Evolutionary conservation across 2,888 invertebrate genomes (phyloP), one percentile per base, ranked within the genome.

Genomic region (Apoderus coryli): DNA sequence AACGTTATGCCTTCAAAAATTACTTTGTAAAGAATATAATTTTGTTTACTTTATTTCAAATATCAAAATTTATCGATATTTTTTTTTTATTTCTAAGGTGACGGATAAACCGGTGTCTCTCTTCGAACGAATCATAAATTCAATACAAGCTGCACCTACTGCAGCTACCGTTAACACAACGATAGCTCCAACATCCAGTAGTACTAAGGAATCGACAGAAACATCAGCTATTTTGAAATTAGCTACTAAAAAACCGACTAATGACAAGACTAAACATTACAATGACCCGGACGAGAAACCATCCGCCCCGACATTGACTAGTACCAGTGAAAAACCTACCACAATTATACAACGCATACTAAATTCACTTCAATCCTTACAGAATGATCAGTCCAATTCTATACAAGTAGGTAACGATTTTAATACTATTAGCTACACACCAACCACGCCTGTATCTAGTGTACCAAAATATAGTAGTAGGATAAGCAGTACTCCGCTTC

Each of bases 291-390:
- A 43, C 34, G 34, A 25, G 15, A 35, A 43, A 34, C 43, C 34
- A 39, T 42, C 40, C 29, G 30, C 38, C 24, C 27, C 36, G 33
- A 27, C 39, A 32, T 36, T 41, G 37, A 42, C 45, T 24, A 39
- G 41, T 32, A 57, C 56, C 29, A 57, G 54, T 29, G 56, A 56
- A 47, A 55, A 53, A 48, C 56, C 57, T 15, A 57, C 58, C 9
- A 57, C 59, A 13, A 50, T 59, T 33, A 59, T 59, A 35, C 57
- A 59, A 45, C 49, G 50, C 47, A 59, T 59, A 35, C 44, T 59
- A 35, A 56, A 47, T 42, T 58, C 58, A 29, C 41, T 59, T 26
- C 52, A 54, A 26, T 57, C 57, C 29, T 55, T 59, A 37, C 56
- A 58, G 45, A 50, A 50, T 23, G 46, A 48, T 33, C 39, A 48